Percentiles rank a stretch among this genome's conserved stretches.
phyloP scores from a whole-genome alignment of 2,113 vertebrate species.

The Tragulus kanchil region DNA sequence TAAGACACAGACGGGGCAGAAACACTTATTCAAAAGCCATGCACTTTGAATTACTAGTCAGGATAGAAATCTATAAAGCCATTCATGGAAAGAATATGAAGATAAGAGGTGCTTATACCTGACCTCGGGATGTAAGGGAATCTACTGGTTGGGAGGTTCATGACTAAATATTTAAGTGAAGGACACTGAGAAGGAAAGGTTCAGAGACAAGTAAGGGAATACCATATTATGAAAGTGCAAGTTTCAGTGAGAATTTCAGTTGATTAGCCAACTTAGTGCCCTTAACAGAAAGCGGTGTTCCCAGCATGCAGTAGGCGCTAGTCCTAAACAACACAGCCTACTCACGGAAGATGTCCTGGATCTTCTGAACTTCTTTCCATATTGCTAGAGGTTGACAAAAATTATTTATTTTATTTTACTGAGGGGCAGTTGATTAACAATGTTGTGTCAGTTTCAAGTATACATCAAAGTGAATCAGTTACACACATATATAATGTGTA shows the following conservation, averaged over 20 bases:
- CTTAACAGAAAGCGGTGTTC: not conserved
- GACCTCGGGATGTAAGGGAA: not conserved
- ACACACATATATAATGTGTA: not conserved
- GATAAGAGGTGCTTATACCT: not conserved
- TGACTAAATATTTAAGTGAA: not conserved
- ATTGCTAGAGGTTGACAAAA: not conserved
- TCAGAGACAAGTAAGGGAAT: conserved; percentile 18
- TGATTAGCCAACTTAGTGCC: not conserved
- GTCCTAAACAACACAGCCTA: not conserved
- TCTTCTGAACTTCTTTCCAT: not conserved
- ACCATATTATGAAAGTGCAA: not conserved
- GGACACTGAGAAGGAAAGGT: not conserved
- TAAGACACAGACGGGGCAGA: not conserved
- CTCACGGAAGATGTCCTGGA: not conserved
- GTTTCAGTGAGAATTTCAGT: not conserved
- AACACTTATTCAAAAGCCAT: conserved; percentile 27
- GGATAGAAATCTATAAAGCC: conserved; percentile 32
- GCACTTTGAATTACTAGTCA: conserved; percentile 33
- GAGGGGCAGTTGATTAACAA: not conserved
- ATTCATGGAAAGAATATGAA: not conserved
- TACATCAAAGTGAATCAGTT: not conserved
- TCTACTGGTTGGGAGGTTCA: not conserved
- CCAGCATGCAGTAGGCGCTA: too few species aligned
- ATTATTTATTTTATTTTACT: not conserved
- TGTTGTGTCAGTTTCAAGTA: not conserved